Base-by-base conservation (phyloP, 2,888 invertebrate species). In the Urechis unicinctus region DNA sequence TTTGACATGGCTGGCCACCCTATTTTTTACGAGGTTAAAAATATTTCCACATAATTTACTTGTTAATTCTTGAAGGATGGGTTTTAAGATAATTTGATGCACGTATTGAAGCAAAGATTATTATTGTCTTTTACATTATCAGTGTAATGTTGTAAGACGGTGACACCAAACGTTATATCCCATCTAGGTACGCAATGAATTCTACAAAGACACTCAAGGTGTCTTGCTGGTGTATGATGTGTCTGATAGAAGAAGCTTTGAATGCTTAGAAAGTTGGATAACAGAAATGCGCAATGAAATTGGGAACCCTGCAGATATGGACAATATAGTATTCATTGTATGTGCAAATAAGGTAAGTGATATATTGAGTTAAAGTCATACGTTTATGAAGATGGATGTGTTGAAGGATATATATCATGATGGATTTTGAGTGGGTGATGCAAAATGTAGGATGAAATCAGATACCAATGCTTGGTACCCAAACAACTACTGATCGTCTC, bases 1-100 rank as follows among this genome's bases (percentile, higher is more conserved):
- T 78, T 78, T 67, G 78, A 78, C 56, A 77, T 78, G 76, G 75
- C 77, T 17, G 78, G 78, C 6, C 78, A 78, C 66, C 73, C 74
- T 3, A 70, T 77, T 52, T 78, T 77, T 65, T 78, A 77, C 67
- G 77, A 77, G 66, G 76, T 76, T 61, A 52, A 36, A 36, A 13
- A 9, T 17, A 13, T 53, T 36, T 9, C 36, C 36, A 36, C 9
- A 29, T 17, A 5, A 6, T 52, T 28, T 26, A 4, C n/a, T 52
- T 24, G 48, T 30, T 17, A 36, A 13, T 36, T 26, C n/a, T 48
- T 53, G 17, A 28, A 25, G 42, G 6, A 22, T n/a, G 45, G 31
- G 24, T 56, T 55, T 36, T 9, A 36, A 13, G 36, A 36, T 36
- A 13, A n/a, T 56, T 25, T 56, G 25, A 26, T 22, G 21, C 22